phyloP scores from a whole-genome alignment of 2,888 invertebrate genomes.

The Stenurella melanura region DNA sequence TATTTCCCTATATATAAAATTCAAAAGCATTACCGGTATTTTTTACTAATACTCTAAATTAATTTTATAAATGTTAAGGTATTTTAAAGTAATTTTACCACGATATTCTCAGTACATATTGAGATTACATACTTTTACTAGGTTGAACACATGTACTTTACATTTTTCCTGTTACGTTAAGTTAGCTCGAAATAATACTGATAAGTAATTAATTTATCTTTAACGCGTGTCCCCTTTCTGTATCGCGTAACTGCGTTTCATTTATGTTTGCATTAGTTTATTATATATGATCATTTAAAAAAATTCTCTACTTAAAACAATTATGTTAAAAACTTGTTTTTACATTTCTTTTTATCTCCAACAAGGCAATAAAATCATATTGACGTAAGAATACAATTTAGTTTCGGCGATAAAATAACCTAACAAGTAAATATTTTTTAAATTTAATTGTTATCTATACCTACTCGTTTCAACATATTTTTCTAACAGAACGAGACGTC shows the following conservation, averaged over 20 bases:
- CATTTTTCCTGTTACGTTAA: too few species aligned
- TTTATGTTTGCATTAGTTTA: not conserved
- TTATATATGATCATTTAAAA: not conserved
- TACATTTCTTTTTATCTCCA: slow-evolving; percentile 10
- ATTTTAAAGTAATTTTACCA: too few species aligned
- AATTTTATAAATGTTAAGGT: too few species aligned
- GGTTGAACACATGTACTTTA: too few species aligned
- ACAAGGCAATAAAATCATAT: slow-evolving; percentile 24
- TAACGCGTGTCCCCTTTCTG: not conserved
- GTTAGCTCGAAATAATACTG: not conserved
- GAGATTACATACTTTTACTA: too few species aligned
- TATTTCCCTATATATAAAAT: too few species aligned
- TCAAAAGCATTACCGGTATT: too few species aligned
- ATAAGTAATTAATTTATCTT: not conserved
- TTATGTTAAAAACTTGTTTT: slow-evolving; percentile 29
- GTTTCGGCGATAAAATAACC: slow-evolving; percentile 35
- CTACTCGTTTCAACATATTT: slow-evolving; percentile 2
- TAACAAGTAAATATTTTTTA: slow-evolving; percentile 37
- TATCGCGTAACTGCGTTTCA: not conserved
- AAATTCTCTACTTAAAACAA: not conserved
- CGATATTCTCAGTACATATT: too few species aligned
- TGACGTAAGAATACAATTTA: slow-evolving; percentile 34
- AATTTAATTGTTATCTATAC: slow-evolving; percentile 24
- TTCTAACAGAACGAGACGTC: not conserved
- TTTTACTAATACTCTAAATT: too few species aligned